These are phyloP conservation scores for Thamnophis sirtalis DNA, from an alignment of 2,113 vertebrate genomes.

Conservation along the genomic window DNA sequence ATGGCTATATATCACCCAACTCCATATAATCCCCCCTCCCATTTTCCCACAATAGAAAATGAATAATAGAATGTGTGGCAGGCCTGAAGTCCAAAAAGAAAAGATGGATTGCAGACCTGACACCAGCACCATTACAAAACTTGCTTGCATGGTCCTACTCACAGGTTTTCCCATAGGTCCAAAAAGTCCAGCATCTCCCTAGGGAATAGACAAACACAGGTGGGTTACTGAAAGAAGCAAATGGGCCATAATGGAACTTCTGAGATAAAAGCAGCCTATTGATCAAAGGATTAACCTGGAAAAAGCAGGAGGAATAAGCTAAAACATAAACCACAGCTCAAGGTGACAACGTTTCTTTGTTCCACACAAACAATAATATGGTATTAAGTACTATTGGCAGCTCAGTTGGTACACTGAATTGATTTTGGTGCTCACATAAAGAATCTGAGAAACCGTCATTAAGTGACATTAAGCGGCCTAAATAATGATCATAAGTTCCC, in stretches of 20 bases:
- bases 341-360: not conserved
- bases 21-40: too few species aligned
- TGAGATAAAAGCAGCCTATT: not conserved
- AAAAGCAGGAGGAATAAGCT: not conserved
- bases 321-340: not conserved
- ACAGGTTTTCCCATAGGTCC: constrained; percentile 79
- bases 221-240: not conserved
- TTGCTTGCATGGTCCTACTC: constrained; percentile 48
- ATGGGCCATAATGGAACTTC: not conserved
- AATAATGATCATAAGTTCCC: not conserved
- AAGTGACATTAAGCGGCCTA: too few species aligned
- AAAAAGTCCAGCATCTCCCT: constrained; percentile 76
- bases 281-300: not conserved
- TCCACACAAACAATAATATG: not conserved
- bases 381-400: not conserved
- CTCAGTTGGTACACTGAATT: not conserved
- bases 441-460: not conserved
- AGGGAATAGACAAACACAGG: constrained; percentile 29
- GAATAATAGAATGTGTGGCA: too few species aligned
- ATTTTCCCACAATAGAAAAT: too few species aligned
- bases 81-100: too few species aligned
- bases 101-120: too few species aligned
- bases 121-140: too few species aligned
- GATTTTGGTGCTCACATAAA: not conserved
- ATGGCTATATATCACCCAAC: too few species aligned